Base-by-base conservation (phyloP, 2,797 vertebrate species). In the Botia almorhae region DNA sequence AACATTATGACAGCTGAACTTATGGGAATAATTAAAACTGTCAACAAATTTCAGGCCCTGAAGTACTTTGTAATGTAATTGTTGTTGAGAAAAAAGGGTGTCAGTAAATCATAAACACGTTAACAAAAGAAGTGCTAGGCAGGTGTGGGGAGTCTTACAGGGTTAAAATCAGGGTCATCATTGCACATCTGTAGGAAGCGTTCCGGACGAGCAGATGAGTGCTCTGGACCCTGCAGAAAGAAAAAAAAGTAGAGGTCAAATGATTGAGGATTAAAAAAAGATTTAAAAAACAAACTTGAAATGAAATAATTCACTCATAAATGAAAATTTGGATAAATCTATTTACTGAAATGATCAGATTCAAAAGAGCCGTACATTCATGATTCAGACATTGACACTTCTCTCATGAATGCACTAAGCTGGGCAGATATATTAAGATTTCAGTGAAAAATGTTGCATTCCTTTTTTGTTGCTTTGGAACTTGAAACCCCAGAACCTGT, bases 171-270 rank as follows among this genome's bases (percentile, higher is more conserved):
- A 0, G 96, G 94, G 83, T 96, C 96, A 0, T 96, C 96, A 0
- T 96, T 96, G 87, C 96, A 96, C 96, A 96, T 96, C 92, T 96
- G 96, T 79, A 96, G 86, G 88, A 96, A 96, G 8, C 95, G 88
- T 84, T 96, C 95, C 0, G 96, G 96, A 82, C 96, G 93, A 71
- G 95, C 96, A 0, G 96, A 97, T 29, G 96, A 97, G 84, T 96
- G 96, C 78, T 97, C 96, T 0, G 96, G 96, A 74, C 96, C 96
- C 96, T 97, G 82, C 2, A 39, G 10, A 16, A 7, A 29, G 3
- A 69, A 5, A 71, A 16, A 75, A 23, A 55, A 26, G 23, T 26
- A 2, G 23, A 26, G 23, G 23, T 26, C 23, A 26, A 26, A 26
- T 26, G 23, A 26, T 26, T 26, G 23, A 26, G 23, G 23, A 26